Evolutionary conservation across 2,888 invertebrate species (phyloP).

Genomic region (Dicycla oo): DNA sequence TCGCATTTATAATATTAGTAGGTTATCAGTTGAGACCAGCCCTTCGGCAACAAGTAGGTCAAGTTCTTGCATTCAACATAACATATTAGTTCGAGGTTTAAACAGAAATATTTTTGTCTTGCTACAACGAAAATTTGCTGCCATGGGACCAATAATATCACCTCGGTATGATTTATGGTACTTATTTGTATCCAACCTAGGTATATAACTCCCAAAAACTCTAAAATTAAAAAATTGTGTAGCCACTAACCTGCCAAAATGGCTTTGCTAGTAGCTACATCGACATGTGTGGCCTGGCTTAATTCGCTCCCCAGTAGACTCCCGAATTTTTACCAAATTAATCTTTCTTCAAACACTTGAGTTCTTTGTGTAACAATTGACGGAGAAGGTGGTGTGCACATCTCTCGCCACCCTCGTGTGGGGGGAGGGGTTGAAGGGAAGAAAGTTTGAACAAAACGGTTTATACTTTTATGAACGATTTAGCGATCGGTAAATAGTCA

Average conservation of each 20-base stretch:
- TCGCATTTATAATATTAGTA: too few species aligned
- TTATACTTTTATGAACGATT: conserved; percentile 17
- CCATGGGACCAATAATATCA: too few species aligned
- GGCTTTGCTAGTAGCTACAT: conserved; percentile 30
- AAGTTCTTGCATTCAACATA: not conserved
- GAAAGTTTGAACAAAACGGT: conserved; percentile 41
- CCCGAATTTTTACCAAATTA: conserved; percentile 85
- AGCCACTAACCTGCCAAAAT: conserved; percentile 9
- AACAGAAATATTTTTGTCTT: not conserved
- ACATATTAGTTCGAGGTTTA: not conserved
- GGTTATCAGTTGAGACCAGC: not conserved
- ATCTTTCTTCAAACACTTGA: conserved; percentile 87
- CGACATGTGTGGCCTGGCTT: conserved; percentile 50
- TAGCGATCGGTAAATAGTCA: conserved; percentile 29
- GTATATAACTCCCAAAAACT: not conserved
- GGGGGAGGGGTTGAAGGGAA: conserved; percentile 44
- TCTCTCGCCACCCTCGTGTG: conserved; percentile 68
- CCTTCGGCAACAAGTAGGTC: not conserved
- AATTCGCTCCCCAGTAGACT: conserved; percentile 52
- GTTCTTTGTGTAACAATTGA: conserved; percentile 78
- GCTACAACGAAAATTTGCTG: too few species aligned
- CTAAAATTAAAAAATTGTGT: not conserved
- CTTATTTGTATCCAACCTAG: not conserved
- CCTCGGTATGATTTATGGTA: not conserved
- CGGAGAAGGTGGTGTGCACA: conserved; percentile 72